A percentile compares a stretch with the other conserved stretches of the same genome.
phyloP scores from a whole-genome alignment of 2,113 vertebrate genomes.

The Crotophaga sulcirostris region DNA sequence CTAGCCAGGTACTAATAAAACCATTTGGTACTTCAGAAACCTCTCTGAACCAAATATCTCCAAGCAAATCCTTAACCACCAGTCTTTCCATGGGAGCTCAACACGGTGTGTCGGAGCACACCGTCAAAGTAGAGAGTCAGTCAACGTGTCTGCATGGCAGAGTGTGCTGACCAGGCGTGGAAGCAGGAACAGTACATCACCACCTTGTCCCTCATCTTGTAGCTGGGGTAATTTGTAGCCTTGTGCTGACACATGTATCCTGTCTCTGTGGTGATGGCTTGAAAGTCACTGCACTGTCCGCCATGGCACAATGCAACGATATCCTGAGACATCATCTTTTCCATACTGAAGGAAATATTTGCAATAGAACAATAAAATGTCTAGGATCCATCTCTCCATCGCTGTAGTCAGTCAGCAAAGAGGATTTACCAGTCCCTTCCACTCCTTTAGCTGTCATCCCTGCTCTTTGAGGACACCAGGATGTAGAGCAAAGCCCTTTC shows the following conservation, averaged over 20 bases:
- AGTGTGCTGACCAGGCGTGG: background rate
- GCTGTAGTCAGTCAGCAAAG: background rate
- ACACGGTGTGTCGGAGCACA: rapidly evolving
- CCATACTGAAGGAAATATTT: background rate
- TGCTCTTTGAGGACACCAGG: background rate
- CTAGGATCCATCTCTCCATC: background rate
- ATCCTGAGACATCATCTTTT: background rate
- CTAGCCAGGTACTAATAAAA: background rate
- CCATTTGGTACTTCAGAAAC: background rate
- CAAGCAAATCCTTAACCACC: background rate
- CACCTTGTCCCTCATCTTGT: background rate
- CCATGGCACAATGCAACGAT: background rate
- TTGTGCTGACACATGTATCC: background rate
- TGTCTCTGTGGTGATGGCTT: background rate
- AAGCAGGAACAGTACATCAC: background rate
- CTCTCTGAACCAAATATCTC: background rate
- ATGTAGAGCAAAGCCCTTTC: background rate
- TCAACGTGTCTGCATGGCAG: rapidly evolving
- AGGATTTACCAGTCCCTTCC: background rate
- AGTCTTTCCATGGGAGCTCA: no score
- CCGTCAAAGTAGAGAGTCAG: background rate
- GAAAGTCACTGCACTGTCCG: background rate
- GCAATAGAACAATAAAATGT: background rate
- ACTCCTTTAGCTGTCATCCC: background rate
- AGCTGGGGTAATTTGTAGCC: background rate